phyloP scores from a whole-genome alignment of 2,888 invertebrate genomes.

The Carcina quercana region DNA sequence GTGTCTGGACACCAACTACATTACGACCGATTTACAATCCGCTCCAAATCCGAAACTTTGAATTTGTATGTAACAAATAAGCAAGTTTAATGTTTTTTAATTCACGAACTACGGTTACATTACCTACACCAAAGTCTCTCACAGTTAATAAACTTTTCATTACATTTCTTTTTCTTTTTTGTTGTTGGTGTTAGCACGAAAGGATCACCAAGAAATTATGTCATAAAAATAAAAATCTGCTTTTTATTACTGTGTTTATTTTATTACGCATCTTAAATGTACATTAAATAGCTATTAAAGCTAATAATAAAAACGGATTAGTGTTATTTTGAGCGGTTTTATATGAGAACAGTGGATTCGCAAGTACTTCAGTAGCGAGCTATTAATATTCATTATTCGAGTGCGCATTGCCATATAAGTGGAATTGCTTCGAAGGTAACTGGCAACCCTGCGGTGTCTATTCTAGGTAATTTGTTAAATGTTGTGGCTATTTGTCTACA shows the following conservation, averaged over 20 bases:
- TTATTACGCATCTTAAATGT: not conserved
- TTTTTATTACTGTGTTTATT: conserved; percentile 3
- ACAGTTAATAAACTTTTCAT: not conserved
- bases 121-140: too few species aligned
- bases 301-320: conserved; percentile 1
- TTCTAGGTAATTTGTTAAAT: conserved; percentile 45
- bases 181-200: too few species aligned
- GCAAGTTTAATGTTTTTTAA: too few species aligned
- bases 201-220: conserved; percentile 1
- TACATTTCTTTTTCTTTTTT: too few species aligned
- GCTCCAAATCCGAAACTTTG: too few species aligned
- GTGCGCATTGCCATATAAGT: conserved; percentile 35
- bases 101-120: too few species aligned
- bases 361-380: conserved; percentile 25
- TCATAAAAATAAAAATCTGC: not conserved
- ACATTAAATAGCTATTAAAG: conserved; percentile 2
- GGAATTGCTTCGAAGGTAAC: conserved; percentile 33
- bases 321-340: conserved; percentile 2
- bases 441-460: too few species aligned
- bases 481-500: conserved; percentile 51
- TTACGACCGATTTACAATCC: too few species aligned
- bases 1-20: too few species aligned
- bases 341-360: conserved; percentile 11
- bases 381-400: conserved; percentile 49
- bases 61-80: too few species aligned